phyloP scores from a whole-genome alignment of 2,888 invertebrate species.

The Vesta saturnalis region DNA sequence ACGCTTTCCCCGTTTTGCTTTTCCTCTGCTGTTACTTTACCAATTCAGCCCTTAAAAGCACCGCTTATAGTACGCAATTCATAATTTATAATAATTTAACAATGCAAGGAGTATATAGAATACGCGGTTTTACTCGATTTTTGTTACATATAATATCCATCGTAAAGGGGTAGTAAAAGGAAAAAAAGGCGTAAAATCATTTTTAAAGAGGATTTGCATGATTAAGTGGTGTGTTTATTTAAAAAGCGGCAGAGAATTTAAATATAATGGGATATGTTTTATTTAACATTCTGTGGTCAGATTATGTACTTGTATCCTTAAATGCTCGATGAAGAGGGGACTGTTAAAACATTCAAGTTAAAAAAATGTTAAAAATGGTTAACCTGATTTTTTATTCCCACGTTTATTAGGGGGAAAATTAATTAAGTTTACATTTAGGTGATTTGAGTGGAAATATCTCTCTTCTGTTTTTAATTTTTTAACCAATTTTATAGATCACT shows the following conservation, averaged over 20 bases:
- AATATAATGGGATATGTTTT: slow-evolving; percentile 40
- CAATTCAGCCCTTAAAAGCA: slow-evolving; percentile 56
- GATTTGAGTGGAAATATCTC: no score
- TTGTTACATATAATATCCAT: slow-evolving; percentile 41
- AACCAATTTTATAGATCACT: no score
- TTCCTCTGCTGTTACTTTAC: slow-evolving; percentile 49
- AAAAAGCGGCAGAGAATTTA: slow-evolving; percentile 41
- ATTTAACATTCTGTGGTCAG: slow-evolving; percentile 39
- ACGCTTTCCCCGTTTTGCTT: slow-evolving; percentile 46
- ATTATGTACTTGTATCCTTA: slow-evolving; percentile 37
- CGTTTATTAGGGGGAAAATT: slow-evolving; percentile 15
- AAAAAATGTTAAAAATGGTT: slow-evolving; percentile 9
- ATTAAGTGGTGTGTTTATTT: slow-evolving; percentile 51
- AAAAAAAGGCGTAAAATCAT: slow-evolving; percentile 40
- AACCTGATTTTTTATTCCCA: slow-evolving; percentile 13
- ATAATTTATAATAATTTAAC: slow-evolving; percentile 56
- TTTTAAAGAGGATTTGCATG: slow-evolving; percentile 48
- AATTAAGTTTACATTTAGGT: slow-evolving; percentile 14
- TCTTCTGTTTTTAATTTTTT: no score
- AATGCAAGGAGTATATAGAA: slow-evolving; percentile 46
- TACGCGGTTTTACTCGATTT: slow-evolving; percentile 43
- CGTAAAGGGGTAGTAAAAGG: slow-evolving; percentile 38
- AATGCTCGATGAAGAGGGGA: slow-evolving; percentile 27
- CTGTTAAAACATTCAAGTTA: slow-evolving; percentile 18
- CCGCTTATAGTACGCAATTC: slow-evolving; percentile 50